Conservation (phyloP, 2,113 vertebrate species). For the Charadrius vociferus region DNA sequence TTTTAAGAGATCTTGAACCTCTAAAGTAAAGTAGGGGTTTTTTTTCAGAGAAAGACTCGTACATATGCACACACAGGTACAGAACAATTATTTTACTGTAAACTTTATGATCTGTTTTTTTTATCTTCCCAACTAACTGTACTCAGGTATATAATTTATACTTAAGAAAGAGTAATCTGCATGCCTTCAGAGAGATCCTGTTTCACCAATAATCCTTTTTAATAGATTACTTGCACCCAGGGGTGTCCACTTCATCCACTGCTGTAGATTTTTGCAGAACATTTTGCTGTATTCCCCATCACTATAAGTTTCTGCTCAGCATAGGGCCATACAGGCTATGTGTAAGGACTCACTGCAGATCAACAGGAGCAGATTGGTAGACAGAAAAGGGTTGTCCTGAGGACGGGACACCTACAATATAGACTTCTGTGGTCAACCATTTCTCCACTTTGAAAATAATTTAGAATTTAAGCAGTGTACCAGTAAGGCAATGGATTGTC, state of each 20-base stretch:
- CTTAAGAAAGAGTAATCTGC: not conserved
- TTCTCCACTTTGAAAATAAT: not conserved
- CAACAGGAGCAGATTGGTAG: not conserved
- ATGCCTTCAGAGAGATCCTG: not conserved
- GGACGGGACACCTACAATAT: accelerated
- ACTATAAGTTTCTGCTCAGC: not conserved
- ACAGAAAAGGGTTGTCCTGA: not conserved
- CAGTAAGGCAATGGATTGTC: not conserved
- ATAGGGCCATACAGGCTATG: not conserved
- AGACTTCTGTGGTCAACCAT: not conserved
- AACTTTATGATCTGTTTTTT: not conserved
- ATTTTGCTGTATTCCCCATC: not conserved
- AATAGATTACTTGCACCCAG: not conserved
- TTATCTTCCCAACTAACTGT: not conserved
- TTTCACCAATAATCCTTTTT: not conserved
- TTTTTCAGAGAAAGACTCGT: not conserved
- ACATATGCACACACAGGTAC: accelerated
- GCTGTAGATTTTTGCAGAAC: not conserved
- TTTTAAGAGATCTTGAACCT: not conserved
- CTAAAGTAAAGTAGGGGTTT: not conserved
- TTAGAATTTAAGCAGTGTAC: not conserved
- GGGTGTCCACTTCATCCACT: not conserved
- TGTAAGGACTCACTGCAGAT: not conserved
- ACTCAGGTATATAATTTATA: not conserved
- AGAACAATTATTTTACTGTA: not conserved